phyloP scores from a whole-genome alignment of 2,888 invertebrate species.

The Noctua pronuba region DNA sequence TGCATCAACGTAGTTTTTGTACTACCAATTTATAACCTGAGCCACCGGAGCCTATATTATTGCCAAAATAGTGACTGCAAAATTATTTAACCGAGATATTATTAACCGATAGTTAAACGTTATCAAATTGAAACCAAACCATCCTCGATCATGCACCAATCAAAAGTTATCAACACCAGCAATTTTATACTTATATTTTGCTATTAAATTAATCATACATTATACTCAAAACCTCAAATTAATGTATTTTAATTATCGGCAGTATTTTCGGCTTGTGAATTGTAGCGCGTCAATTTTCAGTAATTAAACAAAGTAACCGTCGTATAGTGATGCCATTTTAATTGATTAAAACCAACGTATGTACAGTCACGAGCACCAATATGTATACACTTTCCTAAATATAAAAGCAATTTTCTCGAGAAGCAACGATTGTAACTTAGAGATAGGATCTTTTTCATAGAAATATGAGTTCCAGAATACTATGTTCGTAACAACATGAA shows the following conservation, averaged over 20 bases:
- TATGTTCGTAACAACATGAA: no score
- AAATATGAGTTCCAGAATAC: no score
- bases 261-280: constrained; percentile 35
- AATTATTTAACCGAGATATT: not conserved
- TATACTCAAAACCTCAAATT: constrained; percentile 15
- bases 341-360: constrained; percentile 57
- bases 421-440: no score
- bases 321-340: constrained; percentile 50
- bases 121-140: not conserved
- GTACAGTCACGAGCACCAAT: no score
- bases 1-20: not conserved
- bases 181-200: not conserved
- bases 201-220: not conserved
- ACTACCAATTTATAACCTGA: not conserved
- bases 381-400: no score
- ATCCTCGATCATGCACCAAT: not conserved
- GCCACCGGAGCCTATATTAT: not conserved
- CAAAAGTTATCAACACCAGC: not conserved
- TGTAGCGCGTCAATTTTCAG: constrained; percentile 48
- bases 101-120: not conserved
- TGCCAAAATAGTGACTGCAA: not conserved
- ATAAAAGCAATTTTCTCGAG: no score
- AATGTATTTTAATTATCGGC: constrained; percentile 43
- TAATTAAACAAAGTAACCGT: constrained; percentile 53
- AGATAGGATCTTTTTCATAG: no score